Evolutionary conservation across 2,888 invertebrate genomes (phyloP).

Genomic region (Hoplodrina blanda): DNA sequence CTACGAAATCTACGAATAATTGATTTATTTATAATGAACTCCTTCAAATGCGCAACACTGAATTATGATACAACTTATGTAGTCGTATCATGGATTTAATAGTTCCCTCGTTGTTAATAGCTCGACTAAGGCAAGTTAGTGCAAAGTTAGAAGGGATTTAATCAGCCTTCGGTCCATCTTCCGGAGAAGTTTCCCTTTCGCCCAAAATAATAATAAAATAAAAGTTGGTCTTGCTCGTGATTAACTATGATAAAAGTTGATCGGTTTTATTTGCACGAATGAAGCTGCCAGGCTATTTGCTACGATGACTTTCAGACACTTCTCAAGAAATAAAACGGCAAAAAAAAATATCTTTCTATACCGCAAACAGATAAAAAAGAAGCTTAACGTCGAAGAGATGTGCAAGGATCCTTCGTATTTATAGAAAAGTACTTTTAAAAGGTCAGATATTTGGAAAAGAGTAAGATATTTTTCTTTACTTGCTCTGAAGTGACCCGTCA

Average conservation of each 20-base stretch:
- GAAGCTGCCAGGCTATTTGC: constrained; percentile 17
- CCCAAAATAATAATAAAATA: constrained; percentile 52
- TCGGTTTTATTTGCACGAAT: constrained; percentile 45
- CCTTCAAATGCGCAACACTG: constrained; percentile 30
- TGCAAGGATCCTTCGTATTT: constrained; percentile 15
- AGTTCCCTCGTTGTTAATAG: constrained; percentile 38
- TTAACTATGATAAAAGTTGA: constrained; percentile 47
- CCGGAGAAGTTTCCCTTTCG: constrained; percentile 37
- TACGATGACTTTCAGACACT: constrained; percentile 20
- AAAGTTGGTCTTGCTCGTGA: constrained; percentile 35
- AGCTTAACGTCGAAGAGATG: constrained; percentile 15
- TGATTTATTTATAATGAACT: constrained; percentile 42
- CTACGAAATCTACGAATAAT: constrained; percentile 36
- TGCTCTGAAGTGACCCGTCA: constrained; percentile 15
- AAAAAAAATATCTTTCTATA: constrained; percentile 15
- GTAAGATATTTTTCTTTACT: constrained; percentile 20
- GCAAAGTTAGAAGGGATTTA: constrained; percentile 50
- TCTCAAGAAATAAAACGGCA: constrained; percentile 10
- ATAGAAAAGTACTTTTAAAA: constrained; percentile 25
- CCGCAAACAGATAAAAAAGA: constrained; percentile 7
- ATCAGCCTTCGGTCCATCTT: constrained; percentile 41
- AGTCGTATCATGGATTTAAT: constrained; percentile 49
- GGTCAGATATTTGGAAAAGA: constrained; percentile 7
- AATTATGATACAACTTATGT: constrained; percentile 49
- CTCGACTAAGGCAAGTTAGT: constrained; percentile 34